Evolutionary conservation across 1,140 invertebrate genomes (phyloP), one percentile per base, ranked within the genome.

Genomic region (Drosophila persimilis): DNA sequence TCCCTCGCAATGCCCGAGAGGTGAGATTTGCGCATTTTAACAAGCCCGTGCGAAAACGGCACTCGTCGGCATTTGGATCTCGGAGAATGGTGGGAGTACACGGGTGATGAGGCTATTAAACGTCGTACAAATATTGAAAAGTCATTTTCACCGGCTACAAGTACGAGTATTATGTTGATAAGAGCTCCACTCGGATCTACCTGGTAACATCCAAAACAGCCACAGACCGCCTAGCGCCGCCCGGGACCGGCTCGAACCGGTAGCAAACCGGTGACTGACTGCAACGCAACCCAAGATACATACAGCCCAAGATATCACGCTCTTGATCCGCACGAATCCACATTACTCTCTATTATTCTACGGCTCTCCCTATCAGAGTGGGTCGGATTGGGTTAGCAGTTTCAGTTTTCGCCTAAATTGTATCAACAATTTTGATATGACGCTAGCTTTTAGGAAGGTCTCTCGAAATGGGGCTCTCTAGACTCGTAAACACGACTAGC

Each of bases 221-320:
- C 46, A 11, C 45, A 88, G 84, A 86, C 83, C 72, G 78, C 39
- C 74, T 44, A 54, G 50, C 66, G 75, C 83, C 66, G 60, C 73
- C 51, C 26, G 29, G 11, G 62, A 67, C 76, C 39, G 71, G 83
- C 53, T 83, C 0, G 55, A 88, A 83, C 83, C 79, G 75, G 83
- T 80, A 46, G 22, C 11, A 56, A 74, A 58, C 71, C 44, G 72
- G 71, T 64, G 39, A 67, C 20, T 67, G 58, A 67, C 20, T 67
- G 58, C 59, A 73, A 41, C 51, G 35, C 9, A 60, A 57, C 35
- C 35, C 20, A 53, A 39, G 17, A 39, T 53, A 26, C 9, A 60
- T 53, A 26, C 9, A 60, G 57, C 11, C 35, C 13, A 53, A 39
- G 17, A 39, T 53, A 26, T 26, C 24, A 26, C 24, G 4, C 29